Base-by-base conservation (phyloP, 2,888 invertebrate genomes). In the Calameuta idolon region DNA sequence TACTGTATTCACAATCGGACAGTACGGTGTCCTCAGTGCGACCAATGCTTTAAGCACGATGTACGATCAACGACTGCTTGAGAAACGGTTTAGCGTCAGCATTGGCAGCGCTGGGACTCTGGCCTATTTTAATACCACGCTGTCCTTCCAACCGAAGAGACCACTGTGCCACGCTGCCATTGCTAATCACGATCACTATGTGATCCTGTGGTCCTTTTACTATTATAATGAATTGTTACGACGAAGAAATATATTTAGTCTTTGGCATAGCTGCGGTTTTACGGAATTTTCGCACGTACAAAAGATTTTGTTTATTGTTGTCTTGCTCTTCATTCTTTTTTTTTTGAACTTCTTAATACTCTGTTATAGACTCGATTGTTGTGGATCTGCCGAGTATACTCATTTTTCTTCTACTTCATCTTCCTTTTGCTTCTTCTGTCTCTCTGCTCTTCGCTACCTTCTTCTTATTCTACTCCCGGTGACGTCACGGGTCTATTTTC, bases 41-140 rank as follows among this genome's bases (percentile, higher is more conserved):
- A 40, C 76, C 75, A 83, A 79, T 86, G 84, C 81, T 86, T 80
- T 86, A 81, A 82, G 84, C 78, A 84, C 88, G 88, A 83, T 85
- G 83, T 83, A 87, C 88, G 87, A 88, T 88, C 87, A 87, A 86
- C 87, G 85, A 87, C 88, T 86, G 85, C 83, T 76, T 76, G 76
- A 68, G 73, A 82, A 75, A 79, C 83, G 80, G 80, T 81, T 83
- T 79, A 84, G 84, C 84, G 83, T 85, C 81, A 85, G 76, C 85
- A 88, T 88, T 88, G 88, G 83, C 88, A 88, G 84, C 85, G 80
- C 83, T 82, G 84, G 78, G 83, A 83, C 83, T 81, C 80, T 77
- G 85, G 88, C 87, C 89, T 91, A 91, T 91, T 91, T 91, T 91
- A 90, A 90, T 90, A 90, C 90, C 55, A 55, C 84, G 79, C 89